Evolutionary conservation across 2,797 vertebrate species (phyloP), one percentile per base, ranked within the genome.

Genomic region (Crypturellus tataupa): DNA sequence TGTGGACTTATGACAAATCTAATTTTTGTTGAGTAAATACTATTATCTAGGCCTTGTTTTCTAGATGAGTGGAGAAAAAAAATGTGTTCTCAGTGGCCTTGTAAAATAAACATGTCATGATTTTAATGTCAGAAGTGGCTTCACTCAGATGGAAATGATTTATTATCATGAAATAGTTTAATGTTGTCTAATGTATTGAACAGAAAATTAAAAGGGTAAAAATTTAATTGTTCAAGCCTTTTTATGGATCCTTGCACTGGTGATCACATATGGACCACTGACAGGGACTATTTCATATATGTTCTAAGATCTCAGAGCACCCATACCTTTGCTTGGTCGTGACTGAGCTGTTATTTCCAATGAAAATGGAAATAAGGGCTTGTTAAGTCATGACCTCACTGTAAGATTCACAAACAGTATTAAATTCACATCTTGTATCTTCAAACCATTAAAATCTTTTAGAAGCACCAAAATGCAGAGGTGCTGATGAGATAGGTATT

Each of bases 61-160:
- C 21, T 40, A 79, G 25, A 9, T 76, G 27, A 39, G 7, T 4
- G 70, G 59, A 60, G 63, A 3, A 4, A 82, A 55, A 12, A 7
- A n/a, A n/a, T n/a, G 27, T 47, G 17, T 12, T 76, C 68, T 87
- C 21, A 10, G 17, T 29, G 9, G 56, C 7, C 18, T 71, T 58
- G 6, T 86, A 89, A 89, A 95, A 73, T 72, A 73, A 4, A 3
- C 6, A 42, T 88, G n/a, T 27, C 14, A 33, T 8, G 4, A 1
- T 87, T 93, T 87, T 92, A 73, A 75, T 44, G 81, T 6, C 1
- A 60, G 51, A 81, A 46, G 2, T 27, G 21, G 70, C 37, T 78
- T 60, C 89, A 18, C 72, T 80, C 70, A 89, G 82, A 81, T 49
- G 91, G 51, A 92, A 95, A 89, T 68, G 3, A 70, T 35, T 93